Base-by-base conservation (phyloP, 1,140 invertebrate genomes). In the Pseudomyrmex dendroicus region DNA sequence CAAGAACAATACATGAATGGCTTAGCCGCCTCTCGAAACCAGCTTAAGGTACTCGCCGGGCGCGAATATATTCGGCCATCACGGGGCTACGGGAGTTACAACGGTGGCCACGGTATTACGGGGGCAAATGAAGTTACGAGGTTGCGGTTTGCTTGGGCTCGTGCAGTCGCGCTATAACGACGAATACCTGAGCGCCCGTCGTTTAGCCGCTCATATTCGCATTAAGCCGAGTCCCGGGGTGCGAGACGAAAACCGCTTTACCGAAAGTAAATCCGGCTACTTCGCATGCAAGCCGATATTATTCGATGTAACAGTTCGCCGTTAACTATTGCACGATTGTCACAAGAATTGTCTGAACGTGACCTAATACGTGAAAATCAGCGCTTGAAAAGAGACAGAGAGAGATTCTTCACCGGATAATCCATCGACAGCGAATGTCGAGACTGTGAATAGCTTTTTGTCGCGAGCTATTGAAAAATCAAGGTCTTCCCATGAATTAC, bases 71-170 rank as follows among this genome's bases (percentile, higher is more conserved):
- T 56, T 80, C 63, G 82, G 63, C 68, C 77, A 87, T 87, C 84
- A 56, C 73, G 63, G 48, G 5, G 20, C 17, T 46, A 74, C 70
- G 17, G 61, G 68, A 82, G 70, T 77, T 67, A 82, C 62, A 74
- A 70, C 62, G 67, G 52, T 46, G 35, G 35, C 35, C 76, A 63
- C 57, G 78, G 85, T 89, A 89, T 89, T 87, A 89, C 44, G 62
- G 83, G 20, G 84, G 73, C 62, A 89, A 89, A 89, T 85, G 85
- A 89, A 89, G 89, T 89, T 89, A 89, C 87, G 89, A 87, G 89
- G 20, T 78, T 87, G 86, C 85, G 83, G 86, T 88, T 82, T 88
- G 86, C 86, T 84, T 62, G 76, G 72, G 20, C 44, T n/a, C 78
- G 70, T 54, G 17, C 46, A 50, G 74, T 62, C 35, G 68, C 50